These are phyloP conservation scores for Drosophila lacicola DNA, from an alignment of 2,888 invertebrate species.

Conservation along the genomic window DNA sequence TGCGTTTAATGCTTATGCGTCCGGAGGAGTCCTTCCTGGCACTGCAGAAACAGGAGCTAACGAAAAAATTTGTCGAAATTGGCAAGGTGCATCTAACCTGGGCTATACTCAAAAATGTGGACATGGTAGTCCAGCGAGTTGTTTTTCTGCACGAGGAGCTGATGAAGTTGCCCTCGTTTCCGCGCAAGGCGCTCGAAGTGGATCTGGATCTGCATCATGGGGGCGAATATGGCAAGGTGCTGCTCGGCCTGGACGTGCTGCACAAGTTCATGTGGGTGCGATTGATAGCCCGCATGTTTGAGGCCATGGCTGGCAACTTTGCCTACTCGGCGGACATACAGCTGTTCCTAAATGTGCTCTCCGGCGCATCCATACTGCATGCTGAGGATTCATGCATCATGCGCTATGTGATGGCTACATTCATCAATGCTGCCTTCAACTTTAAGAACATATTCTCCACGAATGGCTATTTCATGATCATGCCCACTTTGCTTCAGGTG, in stretches of 20 bases:
- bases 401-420: slow-evolving; percentile 97
- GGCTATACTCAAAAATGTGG: slow-evolving; percentile 96
- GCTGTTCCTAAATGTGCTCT: slow-evolving; percentile 98
- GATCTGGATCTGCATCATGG: slow-evolving; percentile 96
- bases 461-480: slow-evolving; percentile 98
- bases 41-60: slow-evolving; percentile 94
- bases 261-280: slow-evolving; percentile 99
- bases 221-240: slow-evolving; percentile 94
- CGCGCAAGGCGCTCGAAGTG: slow-evolving; percentile 98
- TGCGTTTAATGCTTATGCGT: slow-evolving; percentile 96
- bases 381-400: slow-evolving; percentile 98
- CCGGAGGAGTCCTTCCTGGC: slow-evolving; percentile 95
- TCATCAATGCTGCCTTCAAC: slow-evolving; percentile 98
- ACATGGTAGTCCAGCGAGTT: slow-evolving; percentile 98
- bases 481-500: slow-evolving; percentile 98
- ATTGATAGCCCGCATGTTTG: slow-evolving; percentile 97
- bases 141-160: slow-evolving; percentile 99
- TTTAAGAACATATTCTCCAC: slow-evolving; percentile 99
- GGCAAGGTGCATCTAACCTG: slow-evolving; percentile 97
- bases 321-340: slow-evolving; percentile 99
- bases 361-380: slow-evolving; percentile 97
- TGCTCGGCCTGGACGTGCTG: slow-evolving; percentile 96
- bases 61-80: slow-evolving; percentile 98
- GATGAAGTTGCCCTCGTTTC: slow-evolving; percentile 99
- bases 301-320: slow-evolving; percentile 98